Percentiles rank a stretch among this genome's conserved stretches.
Evolutionary conservation across 2,113 vertebrate species (phyloP).

Genomic region (Dicentrarchus labrax): DNA sequence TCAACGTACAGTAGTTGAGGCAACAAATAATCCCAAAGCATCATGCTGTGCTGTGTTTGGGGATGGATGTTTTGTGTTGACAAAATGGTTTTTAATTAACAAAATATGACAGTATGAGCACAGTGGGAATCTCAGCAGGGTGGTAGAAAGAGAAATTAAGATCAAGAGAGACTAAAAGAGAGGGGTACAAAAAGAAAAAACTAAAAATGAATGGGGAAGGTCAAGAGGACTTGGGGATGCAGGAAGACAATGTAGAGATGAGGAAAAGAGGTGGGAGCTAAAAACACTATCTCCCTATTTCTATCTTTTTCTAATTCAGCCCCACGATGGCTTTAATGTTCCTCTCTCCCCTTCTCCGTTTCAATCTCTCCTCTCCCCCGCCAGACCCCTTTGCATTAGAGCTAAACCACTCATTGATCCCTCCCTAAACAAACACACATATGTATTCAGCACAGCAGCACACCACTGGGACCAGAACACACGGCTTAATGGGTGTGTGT

Average conservation of each 20-base stretch:
- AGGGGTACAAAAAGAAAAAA: not conserved
- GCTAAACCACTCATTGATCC: slow-evolving; percentile 69
- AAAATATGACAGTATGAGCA: slow-evolving; percentile 19
- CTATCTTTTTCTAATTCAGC: slow-evolving; percentile 2
- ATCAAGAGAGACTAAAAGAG: not conserved
- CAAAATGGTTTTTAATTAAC: slow-evolving; percentile 11
- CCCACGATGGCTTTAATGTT: not conserved
- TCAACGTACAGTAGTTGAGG: not conserved
- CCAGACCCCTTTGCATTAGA: slow-evolving; percentile 59
- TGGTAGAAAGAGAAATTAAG: not conserved
- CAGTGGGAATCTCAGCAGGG: not conserved
- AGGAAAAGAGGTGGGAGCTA: not conserved
- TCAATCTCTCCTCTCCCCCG: slow-evolving; percentile 50
- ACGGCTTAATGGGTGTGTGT: slow-evolving; percentile 46
- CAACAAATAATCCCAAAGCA: not conserved
- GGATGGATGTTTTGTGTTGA: slow-evolving; percentile 25
- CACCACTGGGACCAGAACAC: slow-evolving; percentile 51
- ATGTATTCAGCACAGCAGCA: slow-evolving; percentile 71
- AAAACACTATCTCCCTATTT: not conserved
- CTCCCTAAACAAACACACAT: slow-evolving; percentile 71
- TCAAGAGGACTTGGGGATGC: not conserved
- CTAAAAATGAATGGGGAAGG: not conserved
- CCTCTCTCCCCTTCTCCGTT: slow-evolving; percentile 23
- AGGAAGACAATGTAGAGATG: not conserved
- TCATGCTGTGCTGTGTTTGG: slow-evolving; percentile 6